Evolutionary conservation across 2,888 invertebrate species (phyloP).

Genomic region (Heliconius ethilla): DNA sequence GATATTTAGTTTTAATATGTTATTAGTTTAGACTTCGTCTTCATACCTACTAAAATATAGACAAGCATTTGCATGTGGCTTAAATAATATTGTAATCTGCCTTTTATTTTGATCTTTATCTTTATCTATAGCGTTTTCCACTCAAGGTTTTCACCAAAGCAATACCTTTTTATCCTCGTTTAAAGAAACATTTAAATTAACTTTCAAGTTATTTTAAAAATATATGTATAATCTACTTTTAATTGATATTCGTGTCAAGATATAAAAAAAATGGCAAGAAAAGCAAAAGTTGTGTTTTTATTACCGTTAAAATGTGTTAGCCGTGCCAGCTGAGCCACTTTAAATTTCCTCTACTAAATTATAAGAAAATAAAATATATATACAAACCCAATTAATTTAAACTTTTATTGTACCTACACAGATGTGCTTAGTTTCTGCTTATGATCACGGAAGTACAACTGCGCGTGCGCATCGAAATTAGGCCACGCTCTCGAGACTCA

Average conservation of each 20-base stretch:
- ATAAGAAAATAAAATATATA: neutral
- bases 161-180: neutral
- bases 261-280: neutral
- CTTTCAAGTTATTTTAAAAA: too few species aligned
- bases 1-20: neutral
- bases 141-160: neutral
- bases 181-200: neutral
- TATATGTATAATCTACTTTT: too few species aligned
- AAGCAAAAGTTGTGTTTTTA: neutral
- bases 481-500: conserved; percentile 49
- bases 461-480: conserved; percentile 45
- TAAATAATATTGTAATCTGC: neutral
- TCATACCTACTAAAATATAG: neutral
- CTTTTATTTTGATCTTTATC: neutral
- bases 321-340: neutral
- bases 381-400: neutral
- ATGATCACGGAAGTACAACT: conserved; percentile 39
- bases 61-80: neutral
- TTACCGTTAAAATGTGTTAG: neutral
- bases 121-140: neutral
- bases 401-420: neutral
- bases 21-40: too few species aligned
- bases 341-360: too few species aligned
- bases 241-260: too few species aligned
- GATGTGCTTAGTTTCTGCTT: conserved; percentile 25